Evolutionary conservation across 2,797 vertebrate species (phyloP).

Genomic region (Sarcophilus harrisii): DNA sequence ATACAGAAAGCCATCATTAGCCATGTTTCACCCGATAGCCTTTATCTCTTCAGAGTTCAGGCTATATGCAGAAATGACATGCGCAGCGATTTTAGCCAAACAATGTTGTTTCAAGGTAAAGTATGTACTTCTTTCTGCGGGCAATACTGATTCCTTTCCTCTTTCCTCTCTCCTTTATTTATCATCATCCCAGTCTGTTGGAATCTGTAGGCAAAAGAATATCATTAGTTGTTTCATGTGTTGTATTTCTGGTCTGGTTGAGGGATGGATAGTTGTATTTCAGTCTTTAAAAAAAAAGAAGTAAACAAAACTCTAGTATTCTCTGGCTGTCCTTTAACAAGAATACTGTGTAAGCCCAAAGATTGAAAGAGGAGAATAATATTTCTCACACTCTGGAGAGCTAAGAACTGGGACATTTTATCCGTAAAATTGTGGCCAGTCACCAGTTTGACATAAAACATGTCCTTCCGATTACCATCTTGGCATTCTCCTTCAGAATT

Average conservation of each 20-base stretch:
- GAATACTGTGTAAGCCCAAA: neutral
- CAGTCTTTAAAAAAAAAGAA: neutral
- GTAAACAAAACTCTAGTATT: neutral
- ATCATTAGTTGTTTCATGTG: neutral
- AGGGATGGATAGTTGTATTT: neutral
- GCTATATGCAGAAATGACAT: conserved; percentile 96
- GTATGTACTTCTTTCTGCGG: neutral
- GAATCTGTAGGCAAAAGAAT: neutral
- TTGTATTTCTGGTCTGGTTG: neutral
- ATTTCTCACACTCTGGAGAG: neutral
- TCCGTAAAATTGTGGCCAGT: neutral
- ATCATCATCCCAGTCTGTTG: neutral
- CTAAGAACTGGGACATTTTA: too few species aligned
- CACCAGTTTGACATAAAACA: neutral
- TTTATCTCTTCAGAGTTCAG: conserved; percentile 98
- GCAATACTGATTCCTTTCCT: accelerated
- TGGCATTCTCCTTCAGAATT: neutral
- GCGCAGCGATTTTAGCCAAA: conserved; percentile 99
- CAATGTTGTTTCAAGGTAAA: conserved; percentile 97
- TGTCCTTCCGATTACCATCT: too few species aligned
- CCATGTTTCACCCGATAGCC: conserved; percentile 94
- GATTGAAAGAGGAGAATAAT: neutral
- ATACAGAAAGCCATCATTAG: conserved; percentile 94
- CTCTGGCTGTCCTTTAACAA: neutral
- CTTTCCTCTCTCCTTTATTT: accelerated